Evolutionary conservation across 2,113 vertebrate genomes (phyloP).

Genomic region (Tonatia bakeri): DNA sequence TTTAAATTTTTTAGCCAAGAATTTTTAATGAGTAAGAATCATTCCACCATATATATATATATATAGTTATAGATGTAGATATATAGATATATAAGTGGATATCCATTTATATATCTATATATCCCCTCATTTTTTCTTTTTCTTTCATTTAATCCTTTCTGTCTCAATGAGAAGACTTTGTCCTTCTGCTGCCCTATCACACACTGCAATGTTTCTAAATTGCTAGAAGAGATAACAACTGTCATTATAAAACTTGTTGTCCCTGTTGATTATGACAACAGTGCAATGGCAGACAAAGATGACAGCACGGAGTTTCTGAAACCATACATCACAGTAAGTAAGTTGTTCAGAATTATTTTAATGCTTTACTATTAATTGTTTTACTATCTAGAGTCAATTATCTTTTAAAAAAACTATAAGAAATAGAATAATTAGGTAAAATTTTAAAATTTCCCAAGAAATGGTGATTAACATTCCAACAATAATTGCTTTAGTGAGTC

Average conservation of each 20-base stretch:
- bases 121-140: background rate
- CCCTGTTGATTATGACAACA: background rate
- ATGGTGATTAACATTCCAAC: slow-evolving; percentile 51
- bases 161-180: background rate
- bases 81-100: too few species aligned
- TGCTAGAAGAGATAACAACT: background rate
- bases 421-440: slow-evolving; percentile 10
- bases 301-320: background rate
- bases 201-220: background rate
- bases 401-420: background rate
- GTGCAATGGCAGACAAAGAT: background rate
- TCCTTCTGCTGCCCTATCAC: background rate
- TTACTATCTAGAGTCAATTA: background rate
- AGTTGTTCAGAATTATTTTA: background rate
- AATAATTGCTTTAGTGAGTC: slow-evolving; percentile 34
- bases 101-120: too few species aligned
- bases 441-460: slow-evolving; percentile 28
- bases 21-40: background rate
- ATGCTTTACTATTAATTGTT: background rate
- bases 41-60: too few species aligned
- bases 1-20: background rate
- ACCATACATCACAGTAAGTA: background rate
- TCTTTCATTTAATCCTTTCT: background rate
- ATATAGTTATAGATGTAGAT: too few species aligned
- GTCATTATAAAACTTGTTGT: background rate